Percentiles rank a stretch among this genome's conserved stretches.
phyloP scores from a whole-genome alignment of 2,797 vertebrate species.

The Sebastiscus tertius region DNA sequence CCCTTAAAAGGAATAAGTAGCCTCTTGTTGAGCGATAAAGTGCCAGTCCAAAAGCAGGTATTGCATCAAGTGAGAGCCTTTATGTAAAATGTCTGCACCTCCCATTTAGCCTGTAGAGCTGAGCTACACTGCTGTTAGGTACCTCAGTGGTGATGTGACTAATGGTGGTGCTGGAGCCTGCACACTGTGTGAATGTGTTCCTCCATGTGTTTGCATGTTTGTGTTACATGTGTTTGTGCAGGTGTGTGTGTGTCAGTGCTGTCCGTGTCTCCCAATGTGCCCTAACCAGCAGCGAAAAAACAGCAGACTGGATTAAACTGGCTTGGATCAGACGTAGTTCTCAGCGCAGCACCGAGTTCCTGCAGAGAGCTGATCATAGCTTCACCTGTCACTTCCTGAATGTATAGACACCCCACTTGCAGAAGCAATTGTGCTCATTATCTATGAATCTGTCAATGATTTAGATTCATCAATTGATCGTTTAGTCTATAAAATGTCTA shows the following conservation, averaged over 20 bases:
- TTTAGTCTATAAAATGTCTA: background rate
- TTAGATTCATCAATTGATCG: background rate
- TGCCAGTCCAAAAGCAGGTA: conserved; percentile 43
- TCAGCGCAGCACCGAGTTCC: conserved; percentile 24
- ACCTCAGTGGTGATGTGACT: conserved; percentile 49
- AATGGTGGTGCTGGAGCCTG: conserved; percentile 43
- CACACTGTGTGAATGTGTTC: conserved; percentile 23
- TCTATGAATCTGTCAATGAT: background rate
- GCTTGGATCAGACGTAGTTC: conserved; percentile 47
- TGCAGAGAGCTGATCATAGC: conserved; percentile 29
- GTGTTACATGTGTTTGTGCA: conserved; percentile 35
- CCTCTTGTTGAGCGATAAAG: conserved; percentile 44
- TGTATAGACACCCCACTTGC: background rate
- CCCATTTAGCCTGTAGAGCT: conserved; percentile 36
- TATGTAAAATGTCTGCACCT: conserved; percentile 59
- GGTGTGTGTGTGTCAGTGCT: conserved; percentile 22
- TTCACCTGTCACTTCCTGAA: conserved; percentile 38
- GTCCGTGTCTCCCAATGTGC: conserved; percentile 35
- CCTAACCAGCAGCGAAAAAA: conserved; percentile 38
- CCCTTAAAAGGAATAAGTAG: conserved; percentile 42
- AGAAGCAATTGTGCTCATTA: background rate
- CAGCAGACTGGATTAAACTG: conserved; percentile 59
- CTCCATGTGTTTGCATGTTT: conserved; percentile 44
- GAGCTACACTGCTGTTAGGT: conserved; percentile 41
- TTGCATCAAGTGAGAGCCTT: conserved; percentile 40